Conservation (phyloP, 2,113 vertebrate species). For the Hippopotamus amphibius region DNA sequence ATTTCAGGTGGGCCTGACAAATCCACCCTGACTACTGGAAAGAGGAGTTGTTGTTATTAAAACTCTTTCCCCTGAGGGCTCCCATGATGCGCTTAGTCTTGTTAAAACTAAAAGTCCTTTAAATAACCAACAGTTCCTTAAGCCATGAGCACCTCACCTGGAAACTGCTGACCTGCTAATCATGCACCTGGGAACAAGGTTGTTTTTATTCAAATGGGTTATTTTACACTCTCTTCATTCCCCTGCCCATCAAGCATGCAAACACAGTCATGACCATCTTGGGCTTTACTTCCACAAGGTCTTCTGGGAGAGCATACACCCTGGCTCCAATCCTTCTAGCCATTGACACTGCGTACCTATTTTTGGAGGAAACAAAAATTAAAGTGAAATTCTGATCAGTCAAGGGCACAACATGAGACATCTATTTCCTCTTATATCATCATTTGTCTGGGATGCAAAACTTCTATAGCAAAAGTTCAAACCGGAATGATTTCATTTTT, state of each 20-base stretch:
- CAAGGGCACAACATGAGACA: background rate
- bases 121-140: constrained; percentile 85
- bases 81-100: constrained; percentile 82
- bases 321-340: constrained; percentile 95
- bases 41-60: constrained; percentile 80
- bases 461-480: background rate
- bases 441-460: background rate
- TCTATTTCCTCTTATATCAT: background rate
- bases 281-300: constrained; percentile 94
- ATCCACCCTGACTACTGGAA: constrained; percentile 80
- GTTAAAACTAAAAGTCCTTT: constrained; percentile 86
- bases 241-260: constrained; percentile 98
- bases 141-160: constrained; percentile 86
- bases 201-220: constrained; percentile 39
- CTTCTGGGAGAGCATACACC: constrained; percentile 95
- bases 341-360: constrained; percentile 95
- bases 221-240: constrained; percentile 94
- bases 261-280: constrained; percentile 99
- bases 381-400: background rate
- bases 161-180: constrained; percentile 87
- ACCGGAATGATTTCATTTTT: background rate
- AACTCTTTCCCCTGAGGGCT: constrained; percentile 83
- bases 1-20: constrained; percentile 86
- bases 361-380: constrained; percentile 37
- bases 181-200: constrained; percentile 80